phyloP scores from a whole-genome alignment of 2,888 invertebrate genomes.

The Cabera pusaria region DNA sequence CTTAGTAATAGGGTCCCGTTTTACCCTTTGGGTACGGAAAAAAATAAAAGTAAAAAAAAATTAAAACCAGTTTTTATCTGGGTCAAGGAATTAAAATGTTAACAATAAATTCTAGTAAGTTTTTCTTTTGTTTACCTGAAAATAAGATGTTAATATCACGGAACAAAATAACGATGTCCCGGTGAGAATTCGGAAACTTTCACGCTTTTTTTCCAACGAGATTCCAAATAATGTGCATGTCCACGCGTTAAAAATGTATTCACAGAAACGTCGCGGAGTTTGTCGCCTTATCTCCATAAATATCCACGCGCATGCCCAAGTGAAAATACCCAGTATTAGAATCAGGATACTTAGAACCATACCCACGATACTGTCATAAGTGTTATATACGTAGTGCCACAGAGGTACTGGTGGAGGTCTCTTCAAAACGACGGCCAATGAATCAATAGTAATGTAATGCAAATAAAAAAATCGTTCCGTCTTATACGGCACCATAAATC shows the following conservation, averaged over 20 bases:
- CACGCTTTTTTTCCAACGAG: slow-evolving; percentile 31
- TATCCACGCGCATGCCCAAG: slow-evolving; percentile 39
- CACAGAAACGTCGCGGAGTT: slow-evolving; percentile 19
- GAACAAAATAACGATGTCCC: slow-evolving; percentile 43
- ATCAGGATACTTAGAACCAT: slow-evolving; percentile 25
- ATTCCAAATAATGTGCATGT: slow-evolving; percentile 43
- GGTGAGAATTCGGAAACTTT: slow-evolving; percentile 36
- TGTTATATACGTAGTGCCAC: slow-evolving; percentile 44
- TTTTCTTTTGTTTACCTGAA: slow-evolving; percentile 49
- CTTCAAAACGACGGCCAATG: slow-evolving; percentile 45
- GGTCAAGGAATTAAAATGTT: no score
- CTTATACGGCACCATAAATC: slow-evolving; percentile 49
- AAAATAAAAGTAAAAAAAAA: no score
- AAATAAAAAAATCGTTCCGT: slow-evolving; percentile 38
- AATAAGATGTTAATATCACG: slow-evolving; percentile 42
- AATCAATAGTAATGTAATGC: slow-evolving; percentile 41
- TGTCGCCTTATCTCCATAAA: slow-evolving; percentile 16
- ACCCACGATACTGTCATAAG: slow-evolving; percentile 25
- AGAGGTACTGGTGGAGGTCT: slow-evolving; percentile 40
- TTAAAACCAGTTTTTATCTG: no score
- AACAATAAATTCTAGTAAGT: no score
- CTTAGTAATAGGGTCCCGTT: no score
- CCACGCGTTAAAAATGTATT: slow-evolving; percentile 34
- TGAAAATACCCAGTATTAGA: slow-evolving; percentile 33
- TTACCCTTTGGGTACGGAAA: no score